phyloP scores from a whole-genome alignment of 2,888 invertebrate genomes.

The Dicyrtoma fusca region DNA sequence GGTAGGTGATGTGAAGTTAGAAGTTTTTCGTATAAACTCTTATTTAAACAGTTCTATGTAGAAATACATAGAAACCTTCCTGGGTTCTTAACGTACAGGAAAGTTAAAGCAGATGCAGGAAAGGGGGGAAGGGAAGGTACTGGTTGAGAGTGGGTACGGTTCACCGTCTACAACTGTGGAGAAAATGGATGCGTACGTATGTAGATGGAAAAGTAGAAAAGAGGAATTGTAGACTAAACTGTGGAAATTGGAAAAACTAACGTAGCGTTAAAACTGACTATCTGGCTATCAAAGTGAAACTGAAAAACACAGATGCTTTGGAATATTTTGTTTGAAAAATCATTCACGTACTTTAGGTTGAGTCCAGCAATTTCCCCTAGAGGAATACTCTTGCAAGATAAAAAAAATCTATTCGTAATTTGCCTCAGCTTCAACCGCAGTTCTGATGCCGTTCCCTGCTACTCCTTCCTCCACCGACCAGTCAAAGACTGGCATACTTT shows the following conservation, averaged over 20 bases:
- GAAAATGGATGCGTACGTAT: no score
- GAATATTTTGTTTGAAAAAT: constrained; percentile 4
- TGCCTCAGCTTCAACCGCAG: constrained; percentile 3
- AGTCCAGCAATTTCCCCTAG: neutral
- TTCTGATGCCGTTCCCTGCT: neutral
- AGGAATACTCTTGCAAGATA: neutral
- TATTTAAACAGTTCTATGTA: no score
- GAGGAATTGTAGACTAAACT: constrained; percentile 15
- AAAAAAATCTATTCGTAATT: constrained; percentile 6
- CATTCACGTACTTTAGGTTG: constrained; percentile 13
- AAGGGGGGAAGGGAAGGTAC: no score
- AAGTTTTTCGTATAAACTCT: no score
- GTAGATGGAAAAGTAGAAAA: neutral
- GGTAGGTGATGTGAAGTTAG: no score
- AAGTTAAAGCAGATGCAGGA: no score
- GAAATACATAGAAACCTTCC: no score
- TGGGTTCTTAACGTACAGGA: no score
- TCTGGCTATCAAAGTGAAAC: constrained; percentile 9
- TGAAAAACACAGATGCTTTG: neutral
- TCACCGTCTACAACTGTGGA: no score
- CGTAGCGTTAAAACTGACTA: constrained; percentile 42
- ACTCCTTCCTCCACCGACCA: no score
- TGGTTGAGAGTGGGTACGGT: no score
- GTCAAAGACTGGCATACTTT: neutral
- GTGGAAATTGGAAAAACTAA: constrained; percentile 38